Evolutionary conservation across 2,888 invertebrate species (phyloP).

Genomic region (Choristoneura rosaceana): DNA sequence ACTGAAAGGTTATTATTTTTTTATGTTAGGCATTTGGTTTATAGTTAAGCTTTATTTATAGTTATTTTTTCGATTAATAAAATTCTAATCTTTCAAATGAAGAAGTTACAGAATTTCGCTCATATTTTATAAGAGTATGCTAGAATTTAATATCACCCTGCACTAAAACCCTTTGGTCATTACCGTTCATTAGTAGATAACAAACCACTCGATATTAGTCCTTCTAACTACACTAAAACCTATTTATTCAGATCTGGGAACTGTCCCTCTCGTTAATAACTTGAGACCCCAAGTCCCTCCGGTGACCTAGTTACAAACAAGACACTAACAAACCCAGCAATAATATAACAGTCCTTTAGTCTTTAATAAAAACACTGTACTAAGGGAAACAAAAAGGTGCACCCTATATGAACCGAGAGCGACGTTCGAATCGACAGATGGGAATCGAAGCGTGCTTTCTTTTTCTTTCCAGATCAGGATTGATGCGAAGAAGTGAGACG

Average conservation of each 20-base stretch:
- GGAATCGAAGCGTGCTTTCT: conserved; percentile 50
- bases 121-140: no score
- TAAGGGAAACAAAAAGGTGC: neutral
- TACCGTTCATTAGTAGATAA: conserved; percentile 4
- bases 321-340: conserved; percentile 12
- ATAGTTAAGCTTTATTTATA: no score
- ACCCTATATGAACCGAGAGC: neutral
- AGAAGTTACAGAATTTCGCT: no score
- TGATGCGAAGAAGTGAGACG: conserved; percentile 24
- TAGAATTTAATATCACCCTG: neutral
- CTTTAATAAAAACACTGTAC: conserved; percentile 65
- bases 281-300: conserved; percentile 21
- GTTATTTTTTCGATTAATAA: no score
- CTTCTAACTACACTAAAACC: neutral
- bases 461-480: neutral
- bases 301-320: conserved; percentile 33
- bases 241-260: conserved; percentile 21
- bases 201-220: neutral
- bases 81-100: no score
- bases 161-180: neutral
- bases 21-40: no score
- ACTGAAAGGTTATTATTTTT: no score
- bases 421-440: conserved; percentile 45
- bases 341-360: conserved; percentile 50
- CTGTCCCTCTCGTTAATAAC: conserved; percentile 29